Evolutionary conservation across 2,888 invertebrate genomes (phyloP), one percentile per base, ranked within the genome.

Genomic region (Timema podura): DNA sequence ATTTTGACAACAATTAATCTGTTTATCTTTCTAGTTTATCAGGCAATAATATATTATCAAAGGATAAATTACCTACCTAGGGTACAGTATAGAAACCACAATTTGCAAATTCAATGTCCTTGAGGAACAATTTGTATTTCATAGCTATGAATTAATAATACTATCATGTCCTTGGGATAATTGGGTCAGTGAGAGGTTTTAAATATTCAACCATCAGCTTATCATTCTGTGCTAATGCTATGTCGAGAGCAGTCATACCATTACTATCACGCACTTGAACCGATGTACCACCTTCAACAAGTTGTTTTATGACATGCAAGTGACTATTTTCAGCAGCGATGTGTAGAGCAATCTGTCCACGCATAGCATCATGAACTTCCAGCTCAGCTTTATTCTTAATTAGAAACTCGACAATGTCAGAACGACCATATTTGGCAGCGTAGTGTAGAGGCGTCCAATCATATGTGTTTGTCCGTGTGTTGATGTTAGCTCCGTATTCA

Each of bases 301-400:
- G 61, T 10, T 44, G 61, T 15, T 44, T 61, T 30, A 61, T 44
- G 44, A 61, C 61, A 44, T 61, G 61, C 44, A 61, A 45, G 61
- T 61, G 61, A 44, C 61, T 61, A 45, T 61, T 61, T 45, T 61
- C 61, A 13, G 61, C n/a, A 30, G 61, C 30, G 44, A 61, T 61
- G 61, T 61, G 61, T 13, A 61, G 61, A 8, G 61, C 44, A 5
- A 45, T 61, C 11, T 61, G 61, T n/a, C 61, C 61, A 44, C 61
- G 61, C 61, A 61, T 61, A 10, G 61, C 45, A 45, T 61, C 61
- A 13, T 61, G 61, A 44, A 15, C 9, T 30, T 61, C 44, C 61
- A 61, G 61, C 6, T 44, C 5, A 3, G 61, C 61, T 2, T 13
- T 44, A 7, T 13, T 30, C 44, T 44, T 30, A 9, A 61, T 45